Percentiles rank a stretch among this genome's conserved stretches.
Evolutionary conservation across 2,797 vertebrate species (phyloP).

Genomic region (Psittacula echo): DNA sequence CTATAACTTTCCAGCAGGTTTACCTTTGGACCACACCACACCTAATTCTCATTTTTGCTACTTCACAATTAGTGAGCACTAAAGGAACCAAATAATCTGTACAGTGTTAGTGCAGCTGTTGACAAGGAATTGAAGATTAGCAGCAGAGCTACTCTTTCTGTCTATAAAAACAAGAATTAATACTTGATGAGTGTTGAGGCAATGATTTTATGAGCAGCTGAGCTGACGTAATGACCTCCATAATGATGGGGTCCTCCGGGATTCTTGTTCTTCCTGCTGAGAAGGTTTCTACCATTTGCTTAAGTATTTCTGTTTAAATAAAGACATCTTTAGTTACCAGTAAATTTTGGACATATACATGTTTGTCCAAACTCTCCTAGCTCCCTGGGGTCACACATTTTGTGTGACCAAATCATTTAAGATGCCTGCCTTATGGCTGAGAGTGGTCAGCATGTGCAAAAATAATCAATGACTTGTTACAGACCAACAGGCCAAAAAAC

Average conservation of each 20-base stretch:
- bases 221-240: neutral
- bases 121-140: neutral
- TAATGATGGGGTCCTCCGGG: neutral
- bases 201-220: neutral
- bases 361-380: neutral
- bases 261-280: neutral
- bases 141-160: neutral
- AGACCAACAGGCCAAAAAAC: neutral
- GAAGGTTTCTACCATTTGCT: neutral
- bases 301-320: neutral
- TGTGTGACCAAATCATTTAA: neutral
- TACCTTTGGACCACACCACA: neutral
- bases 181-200: neutral
- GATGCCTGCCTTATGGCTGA: neutral
- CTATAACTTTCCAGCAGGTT: neutral
- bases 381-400: neutral
- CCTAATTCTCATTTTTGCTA: neutral
- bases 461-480: neutral
- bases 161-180: neutral
- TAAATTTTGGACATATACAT: rapidly evolving
- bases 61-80: neutral
- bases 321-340: neutral
- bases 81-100: neutral
- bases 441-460: neutral
- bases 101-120: neutral